Percentiles rank a stretch among this genome's conserved stretches.
phyloP scores from a whole-genome alignment of 2,797 vertebrate species.

The Liasis olivaceus region DNA sequence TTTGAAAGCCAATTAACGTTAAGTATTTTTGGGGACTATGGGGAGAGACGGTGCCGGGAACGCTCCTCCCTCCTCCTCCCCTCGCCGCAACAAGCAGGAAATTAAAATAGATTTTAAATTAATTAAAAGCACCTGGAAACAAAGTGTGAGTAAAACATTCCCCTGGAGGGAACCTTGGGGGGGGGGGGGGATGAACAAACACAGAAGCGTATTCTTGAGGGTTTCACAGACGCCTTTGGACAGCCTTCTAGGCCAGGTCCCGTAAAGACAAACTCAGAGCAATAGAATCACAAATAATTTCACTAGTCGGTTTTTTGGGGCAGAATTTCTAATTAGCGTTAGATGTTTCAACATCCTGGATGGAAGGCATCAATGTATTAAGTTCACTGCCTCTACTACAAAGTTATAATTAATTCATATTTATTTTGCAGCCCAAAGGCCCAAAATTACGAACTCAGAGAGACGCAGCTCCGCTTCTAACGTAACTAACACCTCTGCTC shows the following conservation, averaged over 20 bases:
- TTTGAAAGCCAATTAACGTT: constrained; percentile 9
- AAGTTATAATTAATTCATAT: neutral
- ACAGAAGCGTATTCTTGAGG: neutral
- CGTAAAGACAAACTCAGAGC: too few relatives aligned
- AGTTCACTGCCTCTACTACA: neutral
- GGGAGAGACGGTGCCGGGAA: neutral
- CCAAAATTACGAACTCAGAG: too few relatives aligned
- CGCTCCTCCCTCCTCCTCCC: neutral
- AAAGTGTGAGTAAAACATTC: neutral
- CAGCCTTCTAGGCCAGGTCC: neutral
- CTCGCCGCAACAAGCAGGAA: neutral
- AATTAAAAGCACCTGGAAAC: constrained; percentile 14
- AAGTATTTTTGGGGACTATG: neutral
- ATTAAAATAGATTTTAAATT: constrained; percentile 29
- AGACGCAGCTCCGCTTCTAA: neutral
- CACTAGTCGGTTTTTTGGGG: neutral
- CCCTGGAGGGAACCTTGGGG: neutral
- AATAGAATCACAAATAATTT: neutral
- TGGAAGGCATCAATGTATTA: neutral
- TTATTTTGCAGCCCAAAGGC: too few relatives aligned
- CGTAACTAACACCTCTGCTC: too few relatives aligned
- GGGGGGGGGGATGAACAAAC: neutral
- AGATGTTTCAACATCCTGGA: neutral
- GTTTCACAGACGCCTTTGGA: too few relatives aligned
- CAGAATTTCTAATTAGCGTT: neutral